Evolutionary conservation across 2,888 invertebrate genomes (phyloP).

Genomic region (Pollenia angustigena): DNA sequence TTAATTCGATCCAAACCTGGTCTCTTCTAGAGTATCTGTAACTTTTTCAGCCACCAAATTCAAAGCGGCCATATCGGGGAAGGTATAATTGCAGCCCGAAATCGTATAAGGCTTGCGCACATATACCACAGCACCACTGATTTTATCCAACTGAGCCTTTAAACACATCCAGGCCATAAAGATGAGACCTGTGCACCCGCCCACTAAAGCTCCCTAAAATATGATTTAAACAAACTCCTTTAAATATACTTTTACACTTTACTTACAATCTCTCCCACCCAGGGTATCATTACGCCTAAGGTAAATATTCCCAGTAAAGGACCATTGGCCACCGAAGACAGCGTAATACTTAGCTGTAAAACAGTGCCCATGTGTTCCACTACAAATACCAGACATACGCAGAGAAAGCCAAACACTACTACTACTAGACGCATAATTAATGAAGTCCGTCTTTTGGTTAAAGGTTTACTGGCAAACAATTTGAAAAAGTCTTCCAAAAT

Average conservation of each 20-base stretch:
- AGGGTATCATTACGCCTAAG: constrained; percentile 88
- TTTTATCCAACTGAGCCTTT: constrained; percentile 85
- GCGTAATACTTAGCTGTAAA: constrained; percentile 88
- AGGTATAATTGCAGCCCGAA: constrained; percentile 85
- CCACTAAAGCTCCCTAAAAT: constrained; percentile 85
- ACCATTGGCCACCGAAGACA: constrained; percentile 88
- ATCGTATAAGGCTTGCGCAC: constrained; percentile 85
- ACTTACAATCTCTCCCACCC: constrained; percentile 86
- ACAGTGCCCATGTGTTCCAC: constrained; percentile 89
- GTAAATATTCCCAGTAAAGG: constrained; percentile 89
- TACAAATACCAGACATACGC: constrained; percentile 87
- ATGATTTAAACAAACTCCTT: neutral
- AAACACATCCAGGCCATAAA: constrained; percentile 86
- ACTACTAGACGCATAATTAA: constrained; percentile 88
- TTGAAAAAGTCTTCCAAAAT: constrained; percentile 90
- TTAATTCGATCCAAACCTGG: constrained; percentile 64
- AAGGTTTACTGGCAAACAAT: constrained; percentile 85
- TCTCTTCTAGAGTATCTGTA: constrained; percentile 73
- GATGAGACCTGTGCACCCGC: constrained; percentile 85
- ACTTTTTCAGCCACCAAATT: constrained; percentile 79
- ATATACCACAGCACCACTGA: constrained; percentile 84
- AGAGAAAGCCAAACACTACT: constrained; percentile 87
- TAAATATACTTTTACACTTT: neutral
- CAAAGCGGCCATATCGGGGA: constrained; percentile 81
- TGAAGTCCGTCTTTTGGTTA: constrained; percentile 86